Evolutionary conservation across 2,797 vertebrate genomes (phyloP).

Genomic region (Enteromius radiatus): DNA sequence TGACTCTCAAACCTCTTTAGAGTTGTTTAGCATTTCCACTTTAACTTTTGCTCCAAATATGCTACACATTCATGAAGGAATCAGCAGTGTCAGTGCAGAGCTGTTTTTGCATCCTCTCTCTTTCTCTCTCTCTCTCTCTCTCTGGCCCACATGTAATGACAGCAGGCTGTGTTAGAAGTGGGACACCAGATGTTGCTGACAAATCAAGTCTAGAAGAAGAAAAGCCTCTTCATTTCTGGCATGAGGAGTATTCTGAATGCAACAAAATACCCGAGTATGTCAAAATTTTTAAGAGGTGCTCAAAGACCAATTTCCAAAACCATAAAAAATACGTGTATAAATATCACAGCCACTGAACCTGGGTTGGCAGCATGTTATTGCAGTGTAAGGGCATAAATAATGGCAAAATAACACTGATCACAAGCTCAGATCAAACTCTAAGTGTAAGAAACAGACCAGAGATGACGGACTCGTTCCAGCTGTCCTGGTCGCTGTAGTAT

Average conservation of each 20-base stretch:
- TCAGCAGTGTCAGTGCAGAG: no score
- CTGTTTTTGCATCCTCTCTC: no score
- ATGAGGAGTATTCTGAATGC: slow-evolving; percentile 9
- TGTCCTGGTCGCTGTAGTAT: slow-evolving; percentile 88
- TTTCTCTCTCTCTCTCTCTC: slow-evolving; percentile 44
- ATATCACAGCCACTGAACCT: background rate
- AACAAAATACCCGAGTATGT: background rate
- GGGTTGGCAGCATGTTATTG: background rate
- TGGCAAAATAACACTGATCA: background rate
- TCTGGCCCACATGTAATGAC: slow-evolving; percentile 11
- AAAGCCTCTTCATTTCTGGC: slow-evolving; percentile 48
- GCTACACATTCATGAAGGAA: background rate
- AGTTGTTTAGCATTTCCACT: no score
- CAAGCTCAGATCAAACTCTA: background rate
- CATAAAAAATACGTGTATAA: no score
- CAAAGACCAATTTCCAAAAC: background rate
- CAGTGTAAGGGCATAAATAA: background rate
- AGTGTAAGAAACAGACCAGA: slow-evolving; percentile 83
- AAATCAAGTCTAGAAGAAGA: slow-evolving; percentile 52
- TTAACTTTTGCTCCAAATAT: background rate
- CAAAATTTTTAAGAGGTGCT: background rate
- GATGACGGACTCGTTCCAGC: slow-evolving; percentile 91
- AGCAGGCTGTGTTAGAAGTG: slow-evolving; percentile 63
- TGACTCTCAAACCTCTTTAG: background rate
- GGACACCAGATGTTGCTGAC: slow-evolving; percentile 70